These are phyloP conservation scores for Caranx melampygus DNA, from an alignment of 2,113 vertebrate genomes.

Conservation along the genomic window DNA sequence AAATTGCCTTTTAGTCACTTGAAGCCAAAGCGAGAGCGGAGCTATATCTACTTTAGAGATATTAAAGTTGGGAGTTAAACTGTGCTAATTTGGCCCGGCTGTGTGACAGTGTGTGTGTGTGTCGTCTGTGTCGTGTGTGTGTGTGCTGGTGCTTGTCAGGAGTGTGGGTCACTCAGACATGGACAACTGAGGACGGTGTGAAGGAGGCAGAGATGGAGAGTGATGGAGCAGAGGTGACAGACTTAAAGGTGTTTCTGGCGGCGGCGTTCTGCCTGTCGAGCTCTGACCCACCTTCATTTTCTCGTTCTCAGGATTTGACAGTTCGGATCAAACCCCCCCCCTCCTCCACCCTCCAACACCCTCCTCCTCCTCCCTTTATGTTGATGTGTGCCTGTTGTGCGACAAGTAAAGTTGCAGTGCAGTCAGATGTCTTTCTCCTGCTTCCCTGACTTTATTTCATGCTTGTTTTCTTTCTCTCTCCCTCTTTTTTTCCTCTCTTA, in stretches of 20 bases:
- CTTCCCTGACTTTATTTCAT: slow-evolving; percentile 70
- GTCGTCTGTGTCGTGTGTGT: no score
- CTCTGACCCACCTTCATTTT: slow-evolving; percentile 54
- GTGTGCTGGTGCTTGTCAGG: background rate
- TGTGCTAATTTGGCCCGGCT: background rate
- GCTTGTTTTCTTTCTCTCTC: slow-evolving; percentile 33
- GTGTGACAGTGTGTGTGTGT: background rate
- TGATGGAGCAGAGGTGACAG: slow-evolving; percentile 90
- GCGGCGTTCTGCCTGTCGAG: slow-evolving; percentile 68
- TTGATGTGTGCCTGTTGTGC: slow-evolving; percentile 73
- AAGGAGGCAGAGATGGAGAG: slow-evolving; percentile 81
- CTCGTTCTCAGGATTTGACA: slow-evolving; percentile 86
- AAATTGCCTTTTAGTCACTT: background rate
- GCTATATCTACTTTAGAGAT: background rate
- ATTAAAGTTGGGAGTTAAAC: background rate
- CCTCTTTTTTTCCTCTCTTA: background rate
- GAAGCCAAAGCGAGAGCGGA: background rate
- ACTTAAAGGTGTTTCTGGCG: slow-evolving; percentile 91
- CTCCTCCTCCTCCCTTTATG: background rate
- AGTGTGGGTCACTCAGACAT: slow-evolving; percentile 81
- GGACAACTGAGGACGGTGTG: slow-evolving; percentile 84
- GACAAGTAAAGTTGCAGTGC: slow-evolving; percentile 73
- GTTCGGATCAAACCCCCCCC: slow-evolving; percentile 75
- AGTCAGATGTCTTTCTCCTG: slow-evolving; percentile 66
- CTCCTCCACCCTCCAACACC: no score